Percentiles rank a stretch among this genome's conserved stretches.
These are phyloP conservation scores for Misgurnus mizolepis DNA, from an alignment of 2,113 vertebrate species.

Conservation along the genomic window DNA sequence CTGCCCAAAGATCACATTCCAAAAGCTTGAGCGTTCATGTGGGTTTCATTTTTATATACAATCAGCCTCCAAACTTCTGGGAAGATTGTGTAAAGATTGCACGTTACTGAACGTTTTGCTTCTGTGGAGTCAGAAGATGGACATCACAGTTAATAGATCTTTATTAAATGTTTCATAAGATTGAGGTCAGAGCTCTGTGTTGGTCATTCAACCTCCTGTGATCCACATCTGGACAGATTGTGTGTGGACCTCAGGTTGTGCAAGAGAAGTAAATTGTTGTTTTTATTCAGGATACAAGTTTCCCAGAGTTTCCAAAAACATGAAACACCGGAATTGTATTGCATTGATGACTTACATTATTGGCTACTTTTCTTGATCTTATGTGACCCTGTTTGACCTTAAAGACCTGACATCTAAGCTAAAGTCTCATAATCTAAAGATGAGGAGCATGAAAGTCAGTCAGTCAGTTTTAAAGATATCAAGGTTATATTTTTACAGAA, in stretches of 20 bases:
- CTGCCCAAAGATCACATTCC: not conserved
- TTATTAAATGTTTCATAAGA: not conserved
- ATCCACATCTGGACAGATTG: not conserved
- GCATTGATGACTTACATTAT: not conserved
- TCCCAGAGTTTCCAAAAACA: not conserved
- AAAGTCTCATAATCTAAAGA: too few relatives aligned
- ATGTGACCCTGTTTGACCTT: too few relatives aligned
- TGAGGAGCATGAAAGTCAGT: too few relatives aligned
- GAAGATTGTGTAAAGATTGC: not conserved
- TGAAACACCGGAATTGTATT: not conserved
- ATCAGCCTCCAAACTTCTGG: not conserved
- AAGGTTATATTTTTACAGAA: too few relatives aligned
- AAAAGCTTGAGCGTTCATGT: not conserved
- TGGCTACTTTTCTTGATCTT: too few relatives aligned
- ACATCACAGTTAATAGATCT: not conserved
- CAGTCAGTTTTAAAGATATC: too few relatives aligned
- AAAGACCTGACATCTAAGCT: too few relatives aligned
- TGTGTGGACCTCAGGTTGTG: not conserved
- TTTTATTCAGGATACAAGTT: not conserved
- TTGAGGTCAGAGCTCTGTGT: not conserved
- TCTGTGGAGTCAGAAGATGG: not conserved
- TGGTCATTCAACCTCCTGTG: not conserved
- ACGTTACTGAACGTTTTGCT: not conserved
- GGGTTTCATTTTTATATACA: not conserved
- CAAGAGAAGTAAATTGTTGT: not conserved